Base-by-base conservation (phyloP, 2,888 invertebrate species). In the Hirtodrosophila duncani region DNA sequence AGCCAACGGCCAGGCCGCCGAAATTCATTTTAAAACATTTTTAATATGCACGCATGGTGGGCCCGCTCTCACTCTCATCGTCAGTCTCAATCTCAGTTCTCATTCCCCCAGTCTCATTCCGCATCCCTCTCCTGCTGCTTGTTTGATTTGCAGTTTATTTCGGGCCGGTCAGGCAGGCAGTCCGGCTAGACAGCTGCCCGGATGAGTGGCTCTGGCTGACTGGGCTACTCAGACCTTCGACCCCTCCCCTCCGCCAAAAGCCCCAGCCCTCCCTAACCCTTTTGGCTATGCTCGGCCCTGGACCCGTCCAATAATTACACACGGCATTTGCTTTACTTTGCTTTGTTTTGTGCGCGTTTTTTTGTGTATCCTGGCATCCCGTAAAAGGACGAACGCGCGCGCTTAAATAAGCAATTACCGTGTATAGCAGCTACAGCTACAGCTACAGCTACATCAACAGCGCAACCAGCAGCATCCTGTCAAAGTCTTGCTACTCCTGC, bases 331-430 rank as follows among this genome's bases (percentile, higher is more conserved):
- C 69, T 70, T 64, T 66, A 50, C 60, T 66, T 66, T 68, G 66
- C 63, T 45, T 31, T 31, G 31, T 56, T 63, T 63, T 53, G 43
- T 50, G 63, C 31, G 58, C 48, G 42, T 39, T 51, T n/a, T 14
- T 13, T 23, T 59, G 38, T 44, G 57, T 61, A 62, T 55, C 44
- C 50, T 48, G 59, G 51, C 66, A 72, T 77, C 75, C 75, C 81
- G 63, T 70, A 62, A 59, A 75, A 79, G 77, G 79, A 81, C 79
- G 75, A 60, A 65, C 50, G 53, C 48, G 65, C 70, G 79, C 81
- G 71, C 79, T 79, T 77, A 77, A 77, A 81, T 77, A 77, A 81
- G 77, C 77, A 81, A 77, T 77, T 77, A 77, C 80, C 79, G 68
- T 74, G 67, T 67, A n/a, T n/a, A 23, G 53, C 48, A 57, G 46